These are phyloP conservation scores for Phrynocephalus vlangalii DNA, from an alignment of 2,797 vertebrate genomes.

Conservation along the genomic window DNA sequence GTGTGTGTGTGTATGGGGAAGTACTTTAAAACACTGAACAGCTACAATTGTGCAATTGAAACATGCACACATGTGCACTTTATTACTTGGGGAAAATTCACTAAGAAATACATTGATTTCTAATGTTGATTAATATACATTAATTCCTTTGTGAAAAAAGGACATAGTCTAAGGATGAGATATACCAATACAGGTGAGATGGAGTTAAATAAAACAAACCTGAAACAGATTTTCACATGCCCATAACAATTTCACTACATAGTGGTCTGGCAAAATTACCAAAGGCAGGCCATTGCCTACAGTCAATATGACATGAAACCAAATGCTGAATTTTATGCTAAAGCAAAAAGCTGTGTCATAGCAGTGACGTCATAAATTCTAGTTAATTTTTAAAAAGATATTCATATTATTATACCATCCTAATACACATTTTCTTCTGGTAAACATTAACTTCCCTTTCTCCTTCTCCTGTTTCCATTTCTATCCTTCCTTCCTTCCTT, in stretches of 20 bases:
- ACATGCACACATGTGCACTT: background rate
- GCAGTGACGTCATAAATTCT: background rate
- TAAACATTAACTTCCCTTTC: background rate
- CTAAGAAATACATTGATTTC: background rate
- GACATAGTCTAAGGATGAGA: background rate
- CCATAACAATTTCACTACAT: background rate
- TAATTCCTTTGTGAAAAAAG: background rate
- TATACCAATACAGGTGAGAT: background rate
- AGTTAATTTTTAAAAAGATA: background rate
- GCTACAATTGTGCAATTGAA: background rate
- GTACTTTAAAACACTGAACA: background rate
- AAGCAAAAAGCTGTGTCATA: background rate
- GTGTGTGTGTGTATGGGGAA: no score
- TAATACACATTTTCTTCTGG: background rate
- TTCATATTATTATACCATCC: background rate
- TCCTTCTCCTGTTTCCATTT: no score
- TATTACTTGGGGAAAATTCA: background rate
- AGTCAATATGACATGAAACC: background rate
- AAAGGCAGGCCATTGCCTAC: background rate
- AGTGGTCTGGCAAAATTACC: background rate
- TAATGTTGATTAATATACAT: background rate
- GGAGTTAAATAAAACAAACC: background rate
- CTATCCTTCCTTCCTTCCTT: no score
- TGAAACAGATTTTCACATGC: background rate
- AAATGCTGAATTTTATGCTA: constrained; percentile 2